These are phyloP conservation scores for Aphaenogaster rudis DNA, from an alignment of 1,140 invertebrate genomes.

Conservation along the genomic window DNA sequence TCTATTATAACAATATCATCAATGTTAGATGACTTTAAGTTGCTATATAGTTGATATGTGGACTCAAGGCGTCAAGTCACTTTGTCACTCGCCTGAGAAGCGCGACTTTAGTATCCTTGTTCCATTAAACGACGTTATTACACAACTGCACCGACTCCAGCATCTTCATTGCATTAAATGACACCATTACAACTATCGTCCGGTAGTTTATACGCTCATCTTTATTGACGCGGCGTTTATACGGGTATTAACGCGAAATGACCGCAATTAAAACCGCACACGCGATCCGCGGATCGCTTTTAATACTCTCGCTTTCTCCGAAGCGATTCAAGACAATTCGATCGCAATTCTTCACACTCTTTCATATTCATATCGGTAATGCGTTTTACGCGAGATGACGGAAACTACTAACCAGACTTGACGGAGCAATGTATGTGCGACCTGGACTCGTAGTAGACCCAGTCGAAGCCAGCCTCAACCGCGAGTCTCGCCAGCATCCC, in stretches of 20 bases:
- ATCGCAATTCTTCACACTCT: neutral
- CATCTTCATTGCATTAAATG: constrained; percentile 57
- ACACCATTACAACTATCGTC: constrained; percentile 34
- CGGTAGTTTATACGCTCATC: constrained; percentile 49
- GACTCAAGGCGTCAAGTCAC: constrained; percentile 15
- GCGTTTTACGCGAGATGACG: neutral
- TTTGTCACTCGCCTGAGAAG: constrained; percentile 31
- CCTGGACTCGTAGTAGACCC: constrained; percentile 98
- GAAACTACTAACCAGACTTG: constrained; percentile 94
- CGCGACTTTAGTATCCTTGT: constrained; percentile 44
- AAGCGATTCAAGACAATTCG: neutral
- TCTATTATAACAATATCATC: neutral
- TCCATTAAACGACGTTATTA: constrained; percentile 56
- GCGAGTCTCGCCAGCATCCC: constrained; percentile 98
- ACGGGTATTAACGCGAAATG: constrained; percentile 50
- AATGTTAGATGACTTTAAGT: constrained; percentile 26
- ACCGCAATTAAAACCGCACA: constrained; percentile 45
- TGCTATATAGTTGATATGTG: neutral
- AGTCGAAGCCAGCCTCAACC: constrained; percentile 98
- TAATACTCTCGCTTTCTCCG: neutral
- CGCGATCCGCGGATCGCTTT: neutral
- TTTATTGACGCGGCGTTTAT: constrained; percentile 52
- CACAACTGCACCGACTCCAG: constrained; percentile 37
- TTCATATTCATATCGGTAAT: neutral
- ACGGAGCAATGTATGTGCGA: constrained; percentile 99